phyloP scores from a whole-genome alignment of 2,113 vertebrate genomes.

The Rhegmatorhina hoffmannsi region DNA sequence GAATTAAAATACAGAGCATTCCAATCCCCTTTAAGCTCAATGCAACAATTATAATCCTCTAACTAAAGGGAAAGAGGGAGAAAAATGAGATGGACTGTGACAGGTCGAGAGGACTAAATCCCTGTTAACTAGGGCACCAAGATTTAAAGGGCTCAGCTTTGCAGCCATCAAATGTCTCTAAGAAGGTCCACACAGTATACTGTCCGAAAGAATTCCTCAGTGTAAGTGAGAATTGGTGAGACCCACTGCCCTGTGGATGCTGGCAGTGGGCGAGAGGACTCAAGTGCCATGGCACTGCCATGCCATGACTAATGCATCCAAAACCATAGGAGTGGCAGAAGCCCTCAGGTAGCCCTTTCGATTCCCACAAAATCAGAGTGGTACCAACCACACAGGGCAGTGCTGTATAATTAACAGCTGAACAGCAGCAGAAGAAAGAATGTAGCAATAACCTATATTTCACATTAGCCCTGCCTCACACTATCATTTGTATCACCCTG shows the following conservation, averaged over 20 bases:
- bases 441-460: not conserved
- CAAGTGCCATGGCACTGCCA: not conserved
- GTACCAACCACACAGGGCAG: not conserved
- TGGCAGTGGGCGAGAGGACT: not conserved
- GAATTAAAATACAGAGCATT: constrained; percentile 7
- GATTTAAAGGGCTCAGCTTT: constrained; percentile 39
- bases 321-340: not conserved
- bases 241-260: not conserved
- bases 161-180: not conserved
- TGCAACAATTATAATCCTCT: constrained; percentile 29
- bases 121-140: constrained; percentile 34
- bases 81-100: constrained; percentile 40
- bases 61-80: constrained; percentile 3
- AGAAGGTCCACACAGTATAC: not conserved
- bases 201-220: not conserved
- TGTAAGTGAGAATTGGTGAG: not conserved
- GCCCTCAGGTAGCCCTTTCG: not conserved
- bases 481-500: not conserved
- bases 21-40: constrained; percentile 34
- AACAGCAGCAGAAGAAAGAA: not conserved
- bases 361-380: not conserved
- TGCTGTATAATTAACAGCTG: not conserved
- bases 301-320: not conserved
- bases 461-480: too few species aligned
- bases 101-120: constrained; percentile 53